Conservation (phyloP, 2,888 invertebrate genomes). For the Lithophane socia region DNA sequence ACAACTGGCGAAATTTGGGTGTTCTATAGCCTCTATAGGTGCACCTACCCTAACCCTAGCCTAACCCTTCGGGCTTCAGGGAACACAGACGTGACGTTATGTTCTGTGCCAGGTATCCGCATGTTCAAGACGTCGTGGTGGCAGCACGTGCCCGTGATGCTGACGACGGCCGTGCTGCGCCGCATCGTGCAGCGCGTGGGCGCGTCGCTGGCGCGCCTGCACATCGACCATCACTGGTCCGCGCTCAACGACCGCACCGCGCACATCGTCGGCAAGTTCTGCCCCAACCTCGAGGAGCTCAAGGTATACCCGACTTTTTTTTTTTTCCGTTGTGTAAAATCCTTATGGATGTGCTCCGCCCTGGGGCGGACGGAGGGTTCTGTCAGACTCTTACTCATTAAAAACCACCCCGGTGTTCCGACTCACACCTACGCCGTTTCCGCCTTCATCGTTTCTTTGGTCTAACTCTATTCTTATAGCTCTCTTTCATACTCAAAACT, state of each 20-base stretch:
- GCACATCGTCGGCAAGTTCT: slow-evolving; percentile 90
- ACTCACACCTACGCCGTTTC: too few relatives aligned
- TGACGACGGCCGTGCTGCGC: slow-evolving; percentile 88
- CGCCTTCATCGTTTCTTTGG: too few relatives aligned
- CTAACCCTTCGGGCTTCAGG: neutral
- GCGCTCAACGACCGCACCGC: slow-evolving; percentile 89
- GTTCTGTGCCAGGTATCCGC: slow-evolving; percentile 77
- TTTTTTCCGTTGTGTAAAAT: too few relatives aligned
- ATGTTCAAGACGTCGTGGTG: slow-evolving; percentile 86
- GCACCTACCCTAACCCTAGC: neutral
- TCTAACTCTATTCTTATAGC: too few relatives aligned
- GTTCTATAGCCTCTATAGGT: neutral
- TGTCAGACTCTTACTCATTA: too few relatives aligned
- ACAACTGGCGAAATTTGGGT: too few relatives aligned
- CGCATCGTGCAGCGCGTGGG: slow-evolving; percentile 89
- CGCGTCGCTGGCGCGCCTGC: slow-evolving; percentile 83
- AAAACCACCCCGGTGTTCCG: too few relatives aligned
- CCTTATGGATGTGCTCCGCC: too few relatives aligned
- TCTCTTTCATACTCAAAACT: too few relatives aligned
- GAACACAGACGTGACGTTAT: neutral
- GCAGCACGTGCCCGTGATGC: slow-evolving; percentile 76
- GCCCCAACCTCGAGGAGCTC: slow-evolving; percentile 89
- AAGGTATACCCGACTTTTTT: slow-evolving; percentile 70
- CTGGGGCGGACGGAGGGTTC: too few relatives aligned
- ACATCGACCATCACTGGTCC: slow-evolving; percentile 87